Base-by-base conservation (phyloP, 2,113 vertebrate species). In the Rhea pennata region DNA sequence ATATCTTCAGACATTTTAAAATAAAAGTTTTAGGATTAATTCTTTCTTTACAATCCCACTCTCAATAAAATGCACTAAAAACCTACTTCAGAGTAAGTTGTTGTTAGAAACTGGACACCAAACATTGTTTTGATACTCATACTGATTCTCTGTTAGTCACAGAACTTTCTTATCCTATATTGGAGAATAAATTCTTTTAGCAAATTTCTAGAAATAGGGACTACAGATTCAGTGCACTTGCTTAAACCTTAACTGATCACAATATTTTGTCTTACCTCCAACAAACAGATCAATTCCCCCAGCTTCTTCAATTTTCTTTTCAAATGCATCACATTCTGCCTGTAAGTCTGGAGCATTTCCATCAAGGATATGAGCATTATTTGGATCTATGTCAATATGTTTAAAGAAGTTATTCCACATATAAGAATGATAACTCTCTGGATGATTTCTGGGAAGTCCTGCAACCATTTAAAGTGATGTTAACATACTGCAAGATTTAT, bases 321-420 rank as follows among this genome's bases (percentile, higher is more conserved):
- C 98, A 97, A 98, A 98, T 9, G 97, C 98, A 83, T 98, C 98
- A 91, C 98, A 98, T 93, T 98, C 98, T 7, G 97, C 98, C 78
- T 98, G 98, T 54, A 98, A 96, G 80, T 98, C 98, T 64, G 94
- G 62, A 91, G 98, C 98, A 21, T 98, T 98, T 36, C 98, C 98
- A 96, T 98, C 98, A 84, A 98, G 98, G 91, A 98, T 98, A 82
- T 98, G 98, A 76, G 98, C 98, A 53, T 98, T 98, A 75, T 97
- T 98, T 9, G 98, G 98, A 88, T 98, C 98, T 97, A 98, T 98
- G 90, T 98, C 98, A 88, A 98, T 98, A 88, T 98, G 98, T 84
- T 98, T 98, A 96, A 98, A 98, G 96, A 98, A 98, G 90, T 98
- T 98, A 97, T 98, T 98, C 98, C 98, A 98, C 98, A 98, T 98